These are phyloP conservation scores for Chaitophorus viminalis DNA, from an alignment of 2,888 invertebrate species.

Conservation along the genomic window DNA sequence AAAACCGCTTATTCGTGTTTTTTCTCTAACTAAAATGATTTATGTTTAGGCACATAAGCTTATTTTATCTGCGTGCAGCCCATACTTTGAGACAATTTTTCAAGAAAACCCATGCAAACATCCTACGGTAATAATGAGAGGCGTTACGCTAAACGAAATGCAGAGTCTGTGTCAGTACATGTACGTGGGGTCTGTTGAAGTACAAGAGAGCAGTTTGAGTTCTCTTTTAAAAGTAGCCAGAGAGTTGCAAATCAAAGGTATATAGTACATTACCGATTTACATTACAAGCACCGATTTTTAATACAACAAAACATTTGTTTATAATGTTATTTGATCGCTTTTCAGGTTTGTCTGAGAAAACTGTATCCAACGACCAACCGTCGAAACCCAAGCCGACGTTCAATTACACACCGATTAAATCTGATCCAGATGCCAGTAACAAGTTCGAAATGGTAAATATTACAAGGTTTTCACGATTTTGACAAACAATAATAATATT, in stretches of 20 bases:
- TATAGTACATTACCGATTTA: not conserved
- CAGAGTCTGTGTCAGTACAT: slow-evolving; percentile 77
- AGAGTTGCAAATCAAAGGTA: slow-evolving; percentile 75
- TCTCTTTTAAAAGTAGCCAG: slow-evolving; percentile 76
- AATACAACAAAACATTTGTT: no score
- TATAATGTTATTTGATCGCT: not conserved
- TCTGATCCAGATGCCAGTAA: not conserved
- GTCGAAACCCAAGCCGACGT: slow-evolving; percentile 32
- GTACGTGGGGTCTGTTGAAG: slow-evolving; percentile 78
- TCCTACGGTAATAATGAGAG: slow-evolving; percentile 77
- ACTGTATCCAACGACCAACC: slow-evolving; percentile 40
- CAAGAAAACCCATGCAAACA: slow-evolving; percentile 80
- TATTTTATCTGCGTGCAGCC: slow-evolving; percentile 95
- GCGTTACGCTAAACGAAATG: slow-evolving; percentile 75
- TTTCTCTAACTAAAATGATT: slow-evolving; percentile 72
- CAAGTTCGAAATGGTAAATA: slow-evolving; percentile 48
- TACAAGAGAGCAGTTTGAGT: slow-evolving; percentile 74
- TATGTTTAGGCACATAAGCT: slow-evolving; percentile 88
- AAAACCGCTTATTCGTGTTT: not conserved
- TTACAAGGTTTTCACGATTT: not conserved
- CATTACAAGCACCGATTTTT: no score
- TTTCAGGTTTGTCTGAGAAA: slow-evolving; percentile 51
- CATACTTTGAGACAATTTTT: slow-evolving; percentile 84
- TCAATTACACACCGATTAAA: slow-evolving; percentile 50
- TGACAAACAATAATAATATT: not conserved